Base-by-base conservation (phyloP, 2,113 vertebrate genomes). In the Lepus americanus region DNA sequence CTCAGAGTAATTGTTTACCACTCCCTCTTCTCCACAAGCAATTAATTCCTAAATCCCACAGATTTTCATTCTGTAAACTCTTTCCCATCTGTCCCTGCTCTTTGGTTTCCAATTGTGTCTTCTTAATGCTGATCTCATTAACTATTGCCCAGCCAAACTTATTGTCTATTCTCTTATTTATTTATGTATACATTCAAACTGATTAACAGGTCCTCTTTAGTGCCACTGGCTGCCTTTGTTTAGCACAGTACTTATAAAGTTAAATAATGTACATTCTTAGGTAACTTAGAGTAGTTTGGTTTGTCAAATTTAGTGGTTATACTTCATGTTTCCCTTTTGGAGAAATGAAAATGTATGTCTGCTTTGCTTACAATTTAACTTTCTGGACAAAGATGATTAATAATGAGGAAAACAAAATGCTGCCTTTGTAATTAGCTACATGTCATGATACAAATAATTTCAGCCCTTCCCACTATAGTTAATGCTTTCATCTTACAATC, bases 31-130 rank as follows among this genome's bases (percentile, higher is more conserved):
- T 92, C 55, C 49, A 91, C 78, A 89, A 87, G 31, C 87, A 94
- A 94, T 95, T 94, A 95, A 81, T 91, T 96, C 31, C 53, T 70
- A 79, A 95, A 89, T 94, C 36, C 77, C 73, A 95, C 39, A 80
- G 88, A 84, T 87, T 95, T 94, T 73, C 53, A 33, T 61, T 95
- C 4, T 44, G 76, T 90, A 92, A 95, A 87, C 59, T 90, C 83
- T 36, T 85, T 36, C 8, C 73, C 49, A 83, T 89, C 78, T 95
- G 79, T 86, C 27, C 73, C 12, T 23, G 4, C 33, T 88, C 82
- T 77, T 85, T 88, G 86, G 82, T 87, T 96, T 90, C 7, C 73
- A 85, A 3, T 67, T 88, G 77, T 78, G 11, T 85, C 51, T 19
- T 49, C 27, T 44, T 63, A 79, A 22, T 22, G 20, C 31, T 92